Evolutionary conservation across 2,888 invertebrate genomes (phyloP).

Genomic region (Linnaemya tessellans): DNA sequence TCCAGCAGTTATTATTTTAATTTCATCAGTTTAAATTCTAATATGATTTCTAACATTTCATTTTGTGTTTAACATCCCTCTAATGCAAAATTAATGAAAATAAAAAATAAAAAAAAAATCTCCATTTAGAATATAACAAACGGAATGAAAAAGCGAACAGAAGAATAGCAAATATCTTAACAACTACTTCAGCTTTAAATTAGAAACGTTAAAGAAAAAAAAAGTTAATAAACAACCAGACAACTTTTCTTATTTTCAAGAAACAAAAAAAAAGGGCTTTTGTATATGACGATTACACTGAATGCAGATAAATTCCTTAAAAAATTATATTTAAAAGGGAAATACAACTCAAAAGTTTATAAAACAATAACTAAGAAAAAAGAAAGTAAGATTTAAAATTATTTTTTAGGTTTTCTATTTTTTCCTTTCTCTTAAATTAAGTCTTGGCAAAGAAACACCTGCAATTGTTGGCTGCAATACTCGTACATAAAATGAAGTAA

Average conservation of each 20-base stretch:
- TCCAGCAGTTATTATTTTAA: slow-evolving; percentile 1
- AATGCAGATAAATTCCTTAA: slow-evolving; percentile 42
- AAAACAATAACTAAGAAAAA: slow-evolving; percentile 19
- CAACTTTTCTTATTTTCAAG: slow-evolving; percentile 46
- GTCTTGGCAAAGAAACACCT: slow-evolving; percentile 26
- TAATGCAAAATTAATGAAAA: slow-evolving; percentile 12
- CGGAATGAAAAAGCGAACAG: slow-evolving; percentile 40
- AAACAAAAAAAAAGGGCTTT: background rate
- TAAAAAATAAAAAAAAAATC: background rate
- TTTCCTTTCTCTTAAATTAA: background rate
- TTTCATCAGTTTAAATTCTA: slow-evolving; percentile 28
- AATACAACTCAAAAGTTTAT: slow-evolving; percentile 1
- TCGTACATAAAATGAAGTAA: slow-evolving; percentile 39
- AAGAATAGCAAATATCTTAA: slow-evolving; percentile 52
- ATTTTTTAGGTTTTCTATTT: background rate
- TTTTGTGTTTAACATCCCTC: background rate
- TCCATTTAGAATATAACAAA: background rate
- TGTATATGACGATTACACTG: background rate
- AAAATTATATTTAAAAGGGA: background rate
- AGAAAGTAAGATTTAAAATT: slow-evolving; percentile 2
- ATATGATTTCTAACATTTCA: slow-evolving; percentile 16
- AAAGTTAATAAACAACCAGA: slow-evolving; percentile 25
- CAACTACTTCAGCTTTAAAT: slow-evolving; percentile 63
- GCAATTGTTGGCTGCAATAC: background rate
- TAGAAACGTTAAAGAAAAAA: slow-evolving; percentile 34